These are phyloP conservation scores for Trachops cirrhosus DNA, from an alignment of 2,797 vertebrate genomes.

Conservation along the genomic window DNA sequence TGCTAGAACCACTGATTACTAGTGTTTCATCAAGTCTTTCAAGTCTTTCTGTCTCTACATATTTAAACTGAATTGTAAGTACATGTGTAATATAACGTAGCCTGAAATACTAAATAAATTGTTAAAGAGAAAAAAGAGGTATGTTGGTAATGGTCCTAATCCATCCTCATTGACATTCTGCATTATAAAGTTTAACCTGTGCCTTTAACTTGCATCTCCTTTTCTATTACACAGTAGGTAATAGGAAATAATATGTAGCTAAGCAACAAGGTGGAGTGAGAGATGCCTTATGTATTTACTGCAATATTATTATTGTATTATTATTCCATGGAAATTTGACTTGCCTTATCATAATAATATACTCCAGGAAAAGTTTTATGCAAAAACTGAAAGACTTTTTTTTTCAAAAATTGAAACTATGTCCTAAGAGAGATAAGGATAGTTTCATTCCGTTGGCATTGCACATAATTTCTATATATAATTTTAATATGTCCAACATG, in stretches of 20 bases:
- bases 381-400: constrained; percentile 31
- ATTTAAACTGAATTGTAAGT: constrained; percentile 2
- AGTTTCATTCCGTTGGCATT: constrained; percentile 57
- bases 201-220: constrained; percentile 18
- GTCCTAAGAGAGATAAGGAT: constrained; percentile 30
- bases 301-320: constrained; percentile 35
- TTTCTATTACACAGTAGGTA: background rate
- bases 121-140: background rate
- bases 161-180: background rate
- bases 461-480: constrained; percentile 65
- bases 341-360: constrained; percentile 37
- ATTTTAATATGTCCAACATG: constrained; percentile 63
- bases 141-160: background rate
- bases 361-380: constrained; percentile 31
- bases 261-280: background rate
- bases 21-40: background rate
- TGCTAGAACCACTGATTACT: background rate
- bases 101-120: constrained; percentile 14
- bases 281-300: constrained; percentile 26
- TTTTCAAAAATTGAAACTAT: constrained; percentile 13
- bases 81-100: background rate
- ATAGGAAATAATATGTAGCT: background rate
- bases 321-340: constrained; percentile 31
- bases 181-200: constrained; percentile 20
- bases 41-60: background rate